Evolutionary conservation across 2,888 invertebrate species (phyloP).

Genomic region (Meliscaeva auricollis): DNA sequence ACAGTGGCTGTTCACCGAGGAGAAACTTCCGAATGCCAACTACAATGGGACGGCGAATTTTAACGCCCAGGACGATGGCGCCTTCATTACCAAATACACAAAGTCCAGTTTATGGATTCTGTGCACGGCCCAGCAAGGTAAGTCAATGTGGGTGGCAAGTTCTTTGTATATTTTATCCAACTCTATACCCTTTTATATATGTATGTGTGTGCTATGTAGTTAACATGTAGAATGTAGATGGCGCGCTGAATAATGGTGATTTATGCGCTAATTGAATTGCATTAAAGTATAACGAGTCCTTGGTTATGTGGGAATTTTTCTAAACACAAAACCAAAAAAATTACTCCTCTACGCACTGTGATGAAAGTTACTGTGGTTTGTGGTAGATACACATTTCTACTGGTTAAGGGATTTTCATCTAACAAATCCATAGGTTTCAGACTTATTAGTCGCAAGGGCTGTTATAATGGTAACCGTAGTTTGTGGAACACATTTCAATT

Average conservation of each 20-base stretch:
- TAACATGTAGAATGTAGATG: constrained; percentile 40
- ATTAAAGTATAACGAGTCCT: constrained; percentile 42
- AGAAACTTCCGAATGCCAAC: constrained; percentile 91
- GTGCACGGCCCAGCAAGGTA: constrained; percentile 83
- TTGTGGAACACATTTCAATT: constrained; percentile 26
- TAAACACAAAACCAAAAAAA: background rate
- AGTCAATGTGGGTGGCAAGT: no score
- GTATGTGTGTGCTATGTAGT: no score
- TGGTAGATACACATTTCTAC: background rate
- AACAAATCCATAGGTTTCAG: constrained; percentile 18
- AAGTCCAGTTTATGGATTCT: constrained; percentile 84
- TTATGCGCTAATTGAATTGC: constrained; percentile 75
- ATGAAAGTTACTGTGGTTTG: background rate
- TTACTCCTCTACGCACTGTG: background rate
- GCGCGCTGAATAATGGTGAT: constrained; percentile 70
- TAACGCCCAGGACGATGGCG: constrained; percentile 82
- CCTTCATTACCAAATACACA: constrained; percentile 83
- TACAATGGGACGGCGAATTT: constrained; percentile 89
- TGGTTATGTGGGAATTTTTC: constrained; percentile 16
- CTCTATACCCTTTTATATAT: no score
- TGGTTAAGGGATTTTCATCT: constrained; percentile 9
- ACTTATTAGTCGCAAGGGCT: constrained; percentile 25
- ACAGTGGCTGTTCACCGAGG: constrained; percentile 94
- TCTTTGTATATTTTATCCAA: no score
- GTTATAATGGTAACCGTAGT: background rate